These are phyloP conservation scores for Himalopsyche tibetana DNA, from an alignment of 2,888 invertebrate species.

Conservation along the genomic window DNA sequence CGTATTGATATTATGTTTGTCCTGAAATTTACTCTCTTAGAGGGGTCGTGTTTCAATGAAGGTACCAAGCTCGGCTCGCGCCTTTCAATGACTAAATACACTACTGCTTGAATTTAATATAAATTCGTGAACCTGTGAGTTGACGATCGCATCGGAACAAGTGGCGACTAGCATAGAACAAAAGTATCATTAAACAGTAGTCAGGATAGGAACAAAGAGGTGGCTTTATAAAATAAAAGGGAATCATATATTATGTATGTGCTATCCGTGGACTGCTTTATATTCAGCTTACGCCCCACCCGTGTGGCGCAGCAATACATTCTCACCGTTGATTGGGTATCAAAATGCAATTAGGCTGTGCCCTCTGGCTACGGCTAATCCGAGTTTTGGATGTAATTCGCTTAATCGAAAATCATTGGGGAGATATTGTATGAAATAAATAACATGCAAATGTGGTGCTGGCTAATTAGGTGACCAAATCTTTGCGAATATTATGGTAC, in stretches of 20 bases:
- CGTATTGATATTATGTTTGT: too few species aligned
- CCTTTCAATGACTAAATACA: too few species aligned
- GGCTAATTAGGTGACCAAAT: conserved; percentile 45
- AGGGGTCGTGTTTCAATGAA: too few species aligned
- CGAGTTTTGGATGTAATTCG: conserved; percentile 58
- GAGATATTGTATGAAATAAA: conserved; percentile 38
- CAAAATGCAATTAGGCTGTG: conserved; percentile 63
- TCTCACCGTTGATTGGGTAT: conserved; percentile 65
- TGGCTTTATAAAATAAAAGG: conserved; percentile 62
- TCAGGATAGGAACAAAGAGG: conserved; percentile 60
- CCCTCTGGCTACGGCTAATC: conserved; percentile 50
- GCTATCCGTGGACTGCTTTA: conserved; percentile 60
- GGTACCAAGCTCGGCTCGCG: too few species aligned
- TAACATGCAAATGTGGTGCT: conserved; percentile 38
- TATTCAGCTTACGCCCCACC: conserved; percentile 63
- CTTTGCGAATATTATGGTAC: conserved; percentile 7
- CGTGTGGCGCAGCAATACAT: conserved; percentile 59
- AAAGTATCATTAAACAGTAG: conserved; percentile 66
- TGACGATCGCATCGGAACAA: not conserved
- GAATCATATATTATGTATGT: conserved; percentile 65
- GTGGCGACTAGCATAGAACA: conserved; percentile 59
- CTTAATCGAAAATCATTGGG: conserved; percentile 63
- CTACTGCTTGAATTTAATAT: too few species aligned
- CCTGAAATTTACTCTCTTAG: too few species aligned
- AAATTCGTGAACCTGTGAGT: not conserved